Conservation (phyloP, 2,113 vertebrate species). For the Mus musculus region DNA sequence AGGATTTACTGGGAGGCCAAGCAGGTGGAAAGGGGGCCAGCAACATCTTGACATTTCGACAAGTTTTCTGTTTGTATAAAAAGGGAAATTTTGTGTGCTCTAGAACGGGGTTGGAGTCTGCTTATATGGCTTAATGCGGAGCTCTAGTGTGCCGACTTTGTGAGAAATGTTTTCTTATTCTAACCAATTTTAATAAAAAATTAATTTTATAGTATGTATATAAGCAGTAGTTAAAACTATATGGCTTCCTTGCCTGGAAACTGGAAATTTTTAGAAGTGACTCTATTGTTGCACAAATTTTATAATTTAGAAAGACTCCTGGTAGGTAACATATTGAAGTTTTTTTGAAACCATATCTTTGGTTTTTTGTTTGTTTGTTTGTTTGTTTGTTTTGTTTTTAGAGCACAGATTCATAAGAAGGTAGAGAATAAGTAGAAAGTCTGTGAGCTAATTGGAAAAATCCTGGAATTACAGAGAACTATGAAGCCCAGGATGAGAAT, state of each 20-base stretch:
- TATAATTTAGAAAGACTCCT: not conserved
- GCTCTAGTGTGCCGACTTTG: not conserved
- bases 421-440: not conserved
- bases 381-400: not conserved
- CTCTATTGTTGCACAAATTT: not conserved
- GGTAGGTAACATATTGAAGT: not conserved
- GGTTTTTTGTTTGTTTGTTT: not conserved
- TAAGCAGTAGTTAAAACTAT: not conserved
- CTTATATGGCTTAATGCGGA: not conserved
- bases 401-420: not conserved
- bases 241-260: not conserved
- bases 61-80: not conserved
- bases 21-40: not conserved
- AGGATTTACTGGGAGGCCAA: not conserved
- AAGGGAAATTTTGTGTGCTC: not conserved
- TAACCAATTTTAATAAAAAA: not conserved
- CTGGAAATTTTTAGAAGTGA: not conserved
- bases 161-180: not conserved
- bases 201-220: not conserved
- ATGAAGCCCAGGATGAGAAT: not conserved
- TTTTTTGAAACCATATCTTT: not conserved
- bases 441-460: not conserved
- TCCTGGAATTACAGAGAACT: not conserved
- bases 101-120: not conserved
- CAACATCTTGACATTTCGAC: conserved; percentile 8